Percentiles rank a stretch among this genome's conserved stretches.
Conservation (phyloP, 1,140 invertebrate species). For the Leucophenga varia region DNA sequence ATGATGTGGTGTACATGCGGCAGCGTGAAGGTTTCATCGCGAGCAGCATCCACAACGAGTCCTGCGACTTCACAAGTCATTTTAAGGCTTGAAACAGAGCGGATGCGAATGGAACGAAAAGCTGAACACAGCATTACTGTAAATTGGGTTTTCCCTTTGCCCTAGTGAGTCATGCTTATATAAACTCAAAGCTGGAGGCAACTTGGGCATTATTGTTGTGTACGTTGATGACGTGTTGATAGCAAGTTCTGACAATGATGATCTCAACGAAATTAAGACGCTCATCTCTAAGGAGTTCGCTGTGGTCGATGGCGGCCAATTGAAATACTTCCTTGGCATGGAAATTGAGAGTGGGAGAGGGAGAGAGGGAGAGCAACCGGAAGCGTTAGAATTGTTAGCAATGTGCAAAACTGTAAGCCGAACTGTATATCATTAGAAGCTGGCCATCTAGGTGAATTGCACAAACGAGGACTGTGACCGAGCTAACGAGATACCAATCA, state of each 20-base stretch:
- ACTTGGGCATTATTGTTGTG: conserved; percentile 7
- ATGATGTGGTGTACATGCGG: not conserved
- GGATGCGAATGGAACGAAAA: conserved; percentile 37
- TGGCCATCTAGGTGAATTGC: conserved; percentile 8
- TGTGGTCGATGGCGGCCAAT: conserved; percentile 26
- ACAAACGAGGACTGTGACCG: not conserved
- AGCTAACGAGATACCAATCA: conserved; percentile 7
- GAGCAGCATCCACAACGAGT: conserved; percentile 49
- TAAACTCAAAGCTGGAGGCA: no score
- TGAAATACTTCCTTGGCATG: conserved; percentile 31
- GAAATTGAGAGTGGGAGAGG: no score
- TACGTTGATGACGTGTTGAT: conserved; percentile 41
- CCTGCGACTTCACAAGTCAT: conserved; percentile 24
- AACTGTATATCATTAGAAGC: conserved; percentile 5
- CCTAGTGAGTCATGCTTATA: conserved; percentile 56
- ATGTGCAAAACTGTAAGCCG: conserved; percentile 2
- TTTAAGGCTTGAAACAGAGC: conserved; percentile 15
- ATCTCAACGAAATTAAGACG: conserved; percentile 24
- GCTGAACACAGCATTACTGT: conserved; percentile 25
- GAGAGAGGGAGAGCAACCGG: no score
- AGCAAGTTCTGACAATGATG: conserved; percentile 10
- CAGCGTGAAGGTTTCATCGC: conserved; percentile 50
- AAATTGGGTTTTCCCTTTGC: conserved; percentile 1
- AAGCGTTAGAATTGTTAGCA: no score
- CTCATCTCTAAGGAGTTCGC: conserved; percentile 28